Base-by-base conservation (phyloP, 2,888 invertebrate genomes). In the Tinea trinotella region DNA sequence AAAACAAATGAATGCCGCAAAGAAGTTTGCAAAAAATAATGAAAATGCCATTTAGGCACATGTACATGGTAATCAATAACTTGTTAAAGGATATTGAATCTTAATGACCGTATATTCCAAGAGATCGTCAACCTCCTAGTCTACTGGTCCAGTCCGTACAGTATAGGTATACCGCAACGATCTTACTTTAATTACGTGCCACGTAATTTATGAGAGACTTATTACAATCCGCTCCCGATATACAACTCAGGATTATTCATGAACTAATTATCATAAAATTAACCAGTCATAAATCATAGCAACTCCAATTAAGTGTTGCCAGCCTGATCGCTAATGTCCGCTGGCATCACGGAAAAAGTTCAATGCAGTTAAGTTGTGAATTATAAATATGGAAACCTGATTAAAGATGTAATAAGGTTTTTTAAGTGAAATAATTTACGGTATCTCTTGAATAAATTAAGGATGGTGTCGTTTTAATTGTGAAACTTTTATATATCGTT, bases 181-280 rank as follows among this genome's bases (percentile, higher is more conserved):
- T 82, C 81, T 83, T 79, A 81, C 79, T 78, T 83, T 85, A 85
- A 84, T 84, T 82, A 84, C 82, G 71, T 74, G 75, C 73, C 80
- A 77, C 84, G 82, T 85, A 83, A 85, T 83, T 85, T 83, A 83
- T 67, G 60, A 68, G 67, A 71, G 71, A 83, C 82, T 83, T 83
- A 84, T 81, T 83, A 80, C 82, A 76, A 76, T 73, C 76, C 72
- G 76, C 82, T 82, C 76, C 82, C 73, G 70, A 77, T 80, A 76
- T 72, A 66, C 66, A 57, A 59, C 62, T 65, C 68, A 71, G 74
- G 74, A 76, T 76, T 77, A 79, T 81, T 78, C 79, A 78, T 76
- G 76, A 74, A 64, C 76, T 81, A 64, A 83, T 83, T 83, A 81
- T 72, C 77, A 83, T 83, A 80, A 79, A 79, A 82, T 82, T 83